Base-by-base conservation (phyloP, 2,888 invertebrate species). In the Eupithecia exiguata region DNA sequence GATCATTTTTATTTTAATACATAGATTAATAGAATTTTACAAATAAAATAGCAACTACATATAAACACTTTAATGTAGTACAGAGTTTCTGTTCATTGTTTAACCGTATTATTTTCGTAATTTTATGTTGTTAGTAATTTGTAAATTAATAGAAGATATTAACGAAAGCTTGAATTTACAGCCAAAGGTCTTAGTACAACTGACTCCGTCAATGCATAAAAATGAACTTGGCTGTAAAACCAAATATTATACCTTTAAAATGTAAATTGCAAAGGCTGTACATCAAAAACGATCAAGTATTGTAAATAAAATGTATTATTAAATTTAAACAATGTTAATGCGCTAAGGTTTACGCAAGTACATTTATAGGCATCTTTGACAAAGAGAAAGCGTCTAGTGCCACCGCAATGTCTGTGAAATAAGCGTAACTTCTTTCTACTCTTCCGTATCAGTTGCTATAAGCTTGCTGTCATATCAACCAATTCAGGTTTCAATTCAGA, bases 101-200 rank as follows among this genome's bases (percentile, higher is more conserved):
- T 82, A 82, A 80, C 85, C 86, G 85, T 89, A 87, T 89, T 86
- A 88, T 89, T 90, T 62, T 38, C 35, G 21, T 53, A 53, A 21
- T 36, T 43, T 30, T 74, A 86, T 84, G 81, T 89, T 88, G 88
- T 87, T 89, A 86, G 85, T 87, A 85, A 88, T 86, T 82, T 87
- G 84, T 86, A 87, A 86, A 82, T 83, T 78, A 84, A 85, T 86
- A 84, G 83, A 66, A 21, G 21, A 25, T 66, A n/a, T 40, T 65
- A 66, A 86, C 83, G 84, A 80, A 78, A 80, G 80, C 81, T 82
- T 81, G 77, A 78, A 77, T 84, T 87, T 87, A 87, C 87, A 89
- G 87, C 86, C 87, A 87, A 70, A 43, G 7, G 40, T 68, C 35
- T 78, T 86, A 85, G 84, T 86, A 86, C 84, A 84, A 85, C 83